Evolutionary conservation across 1,140 invertebrate species (phyloP), one percentile per base, ranked within the genome.

Genomic region (Brachionus rubens): DNA sequence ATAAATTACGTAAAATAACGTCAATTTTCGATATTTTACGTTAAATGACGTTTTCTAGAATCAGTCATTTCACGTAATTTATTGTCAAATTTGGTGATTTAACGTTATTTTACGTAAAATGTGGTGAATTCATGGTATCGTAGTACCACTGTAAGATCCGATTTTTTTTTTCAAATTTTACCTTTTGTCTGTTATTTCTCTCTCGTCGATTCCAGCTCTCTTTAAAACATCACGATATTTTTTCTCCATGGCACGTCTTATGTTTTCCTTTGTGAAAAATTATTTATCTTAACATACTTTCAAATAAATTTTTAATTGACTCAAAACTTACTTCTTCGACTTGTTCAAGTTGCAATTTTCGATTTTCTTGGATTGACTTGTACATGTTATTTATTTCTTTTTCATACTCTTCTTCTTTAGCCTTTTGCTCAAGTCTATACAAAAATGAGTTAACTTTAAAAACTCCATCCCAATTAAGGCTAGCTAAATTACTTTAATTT

Each of bases 341-440:
- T 72, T 72, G 46, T 50, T 72, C 68, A 40, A 72, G 19, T 40
- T 72, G 68, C 28, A 72, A 19, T 16, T 54, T 72, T 33, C 68
- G 19, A 50, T 26, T 72, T 24, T 54, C 50, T 10, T n/a, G n/a
- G n/a, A 72, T 41, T 7, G 50, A 48, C 26, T 72, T 54, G 10
- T 72, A 36, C 2, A 72, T 72, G 41, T 50, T 54, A 21, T 19
- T 21, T 19, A 72, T 36, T 41, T 72, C 46, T 54, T 72, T 48
- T 72, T 72, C 68, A 16, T 72, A 72, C 16, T 72, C 68, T 50
- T 72, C 68, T 72, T 72, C 68, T 28, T 26, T 48, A 7, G 46
- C n/a, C 26, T 50, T 72, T 30, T 72, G 68, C 33, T 72, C 68
- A 9, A 72, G 36, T 36, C 54, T 59, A 43, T 43, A n/a, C 12